These are phyloP conservation scores for Rhodeus uyekii DNA, from an alignment of 2,797 vertebrate genomes.

Conservation along the genomic window DNA sequence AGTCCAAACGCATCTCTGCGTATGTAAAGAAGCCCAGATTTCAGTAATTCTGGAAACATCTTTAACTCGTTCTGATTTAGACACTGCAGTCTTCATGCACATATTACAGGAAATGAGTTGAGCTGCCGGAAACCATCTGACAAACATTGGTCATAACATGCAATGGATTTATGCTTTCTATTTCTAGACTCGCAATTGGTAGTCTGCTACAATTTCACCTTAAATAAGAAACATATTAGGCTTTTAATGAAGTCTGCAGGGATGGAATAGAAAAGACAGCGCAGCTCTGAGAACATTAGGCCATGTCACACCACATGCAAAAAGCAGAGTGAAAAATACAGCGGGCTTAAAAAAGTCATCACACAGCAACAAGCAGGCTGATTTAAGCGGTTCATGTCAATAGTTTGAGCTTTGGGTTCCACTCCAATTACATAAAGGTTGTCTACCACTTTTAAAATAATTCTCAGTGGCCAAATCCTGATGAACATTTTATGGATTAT, in stretches of 20 bases:
- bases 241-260: neutral
- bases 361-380: too few relatives aligned
- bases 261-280: neutral
- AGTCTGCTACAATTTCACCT: slow-evolving; percentile 1
- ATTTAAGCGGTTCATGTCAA: neutral
- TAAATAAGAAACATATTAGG: slow-evolving; percentile 18
- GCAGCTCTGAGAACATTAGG: neutral
- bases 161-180: neutral
- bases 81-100: neutral
- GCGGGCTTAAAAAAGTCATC: neutral
- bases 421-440: neutral
- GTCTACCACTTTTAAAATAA: neutral
- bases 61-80: neutral
- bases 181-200: neutral
- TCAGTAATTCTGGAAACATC: neutral
- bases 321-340: neutral
- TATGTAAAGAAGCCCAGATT: slow-evolving; percentile 6
- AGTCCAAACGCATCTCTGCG: slow-evolving; percentile 45
- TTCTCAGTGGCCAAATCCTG: neutral
- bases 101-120: neutral
- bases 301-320: neutral
- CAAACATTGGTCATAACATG: neutral
- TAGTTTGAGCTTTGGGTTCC: neutral
- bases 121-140: slow-evolving; percentile 9
- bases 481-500: neutral